Evolutionary conservation across 2,797 vertebrate genomes (phyloP).

Genomic region (Semaprochilodus insignis): DNA sequence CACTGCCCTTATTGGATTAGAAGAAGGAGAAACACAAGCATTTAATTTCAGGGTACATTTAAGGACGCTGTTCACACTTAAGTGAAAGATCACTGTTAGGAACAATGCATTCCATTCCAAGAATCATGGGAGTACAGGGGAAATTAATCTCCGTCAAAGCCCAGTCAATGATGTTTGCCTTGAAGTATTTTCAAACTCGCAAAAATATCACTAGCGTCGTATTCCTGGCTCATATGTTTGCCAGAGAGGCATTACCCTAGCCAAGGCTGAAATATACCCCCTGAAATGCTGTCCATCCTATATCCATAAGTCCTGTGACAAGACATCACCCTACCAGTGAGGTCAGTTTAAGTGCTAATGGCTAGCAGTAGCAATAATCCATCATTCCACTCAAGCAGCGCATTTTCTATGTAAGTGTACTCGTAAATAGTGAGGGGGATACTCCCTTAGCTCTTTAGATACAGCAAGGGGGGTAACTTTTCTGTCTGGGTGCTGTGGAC

Average conservation of each 20-base stretch:
- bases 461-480: background rate
- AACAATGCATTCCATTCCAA: background rate
- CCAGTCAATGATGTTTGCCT: conserved; percentile 7
- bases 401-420: background rate
- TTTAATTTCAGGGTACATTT: background rate
- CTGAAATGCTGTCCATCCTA: background rate
- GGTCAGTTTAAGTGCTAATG: conserved; percentile 16
- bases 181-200: conserved; percentile 7
- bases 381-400: conserved; percentile 11
- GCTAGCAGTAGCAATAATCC: conserved; percentile 20
- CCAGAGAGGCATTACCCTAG: conserved; percentile 29
- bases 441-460: conserved; percentile 27
- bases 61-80: background rate
- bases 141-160: conserved; percentile 34
- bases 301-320: background rate
- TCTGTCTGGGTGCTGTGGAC: background rate
- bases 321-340: background rate
- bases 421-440: background rate
- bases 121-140: background rate
- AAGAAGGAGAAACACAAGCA: background rate
- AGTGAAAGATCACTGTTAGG: background rate
- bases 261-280: background rate
- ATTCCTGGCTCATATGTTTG: conserved; percentile 14
- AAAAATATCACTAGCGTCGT: conserved; percentile 18
- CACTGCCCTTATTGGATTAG: background rate